Base-by-base conservation (phyloP, 2,888 invertebrate species). In the Noctua pronuba region DNA sequence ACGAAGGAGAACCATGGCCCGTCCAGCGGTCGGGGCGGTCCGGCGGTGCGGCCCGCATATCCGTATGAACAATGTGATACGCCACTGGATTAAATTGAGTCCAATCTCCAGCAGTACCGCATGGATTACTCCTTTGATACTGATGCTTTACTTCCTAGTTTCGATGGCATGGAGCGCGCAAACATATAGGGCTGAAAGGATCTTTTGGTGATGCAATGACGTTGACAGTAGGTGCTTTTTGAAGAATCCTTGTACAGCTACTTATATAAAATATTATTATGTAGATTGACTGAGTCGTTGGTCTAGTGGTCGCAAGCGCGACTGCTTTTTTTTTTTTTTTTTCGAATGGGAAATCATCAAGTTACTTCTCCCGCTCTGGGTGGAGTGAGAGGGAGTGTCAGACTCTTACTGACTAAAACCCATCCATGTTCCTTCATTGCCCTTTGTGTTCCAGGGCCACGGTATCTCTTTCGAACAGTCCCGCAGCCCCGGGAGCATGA, bases 71-170 rank as follows among this genome's bases (percentile, higher is more conserved):
- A 82, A 66, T 86, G 77, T 80, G 81, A 80, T 80, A 77, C 76
- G 75, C 58, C 70, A 71, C 80, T 71, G 66, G 78, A 82, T 83
- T 85, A 84, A 83, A 84, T 86, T 84, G 79, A 75, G 71, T 70
- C 65, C 85, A 84, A 84, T 87, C 77, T 80, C 74, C 46, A 28
- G 28, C 58, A 58, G 52, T 38, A 58, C 58, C 75, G 74, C 60
- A 65, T 62, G 55, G 64, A 75, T 72, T 49, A 66, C 68, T 80
- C 60, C 66, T 71, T 67, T 46, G 60, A 62, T 66, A 55, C 7
- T 31, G 66, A 24, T 41, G 13, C 68, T 49, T 41, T 11, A 60
- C 60, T 81, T 46, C 44, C 31, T 70, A 35, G 44, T 38, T 49
- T n/a, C 5, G n/a, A 55, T 16, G 41, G 24, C 4, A 21, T 10